Base-by-base conservation (phyloP, 2,113 vertebrate genomes). In the Cochlearius cochlearius region DNA sequence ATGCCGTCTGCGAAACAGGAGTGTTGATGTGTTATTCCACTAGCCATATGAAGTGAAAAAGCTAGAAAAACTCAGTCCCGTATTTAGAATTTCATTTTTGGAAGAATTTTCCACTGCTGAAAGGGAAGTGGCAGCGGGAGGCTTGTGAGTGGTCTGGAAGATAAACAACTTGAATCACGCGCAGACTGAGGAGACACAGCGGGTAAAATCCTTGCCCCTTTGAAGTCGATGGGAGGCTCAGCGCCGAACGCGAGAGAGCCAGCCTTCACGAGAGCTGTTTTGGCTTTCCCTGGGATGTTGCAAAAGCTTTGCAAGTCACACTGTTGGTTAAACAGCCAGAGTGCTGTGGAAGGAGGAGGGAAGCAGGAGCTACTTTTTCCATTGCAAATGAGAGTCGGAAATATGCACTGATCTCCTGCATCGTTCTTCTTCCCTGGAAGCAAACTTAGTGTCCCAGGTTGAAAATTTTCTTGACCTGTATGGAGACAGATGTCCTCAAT, bases 181-280 rank as follows among this genome's bases (percentile, higher is more conserved):
- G 53, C 38, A 63, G 81, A 4, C 4, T 45, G 75, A 86, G 53
- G 27, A 83, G 50, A 45, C 47, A 73, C 34, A 69, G 79, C 49
- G 30, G 75, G 88, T 94, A 82, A 95, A 88, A 88, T 78, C 58
- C 66, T 88, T 1, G 2, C 9, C 13, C 15, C 13, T 80, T 91
- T 94, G 50, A 95, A 91, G 67, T 0, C 8, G 2, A 58, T 29
- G 29, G 50, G 43, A 86, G 16, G 30, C 17, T 72, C 5, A 0
- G 15, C 0, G 0, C 30, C 0, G 1, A 80, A 56, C 1, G 0
- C 0, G 0, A 80, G 67, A 25, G 25, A 76, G 15, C 12, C 53
- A 86, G 26, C 11, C 21, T 80, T 84, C 55, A 47, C 0, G 3
- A 73, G 5, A 1, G 0, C 29, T 82, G 45, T n/a, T 83, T 79